Percentiles rank a stretch among this genome's conserved stretches.
phyloP scores from a whole-genome alignment of 2,888 invertebrate species.

The Dorcus parallelipipedus region DNA sequence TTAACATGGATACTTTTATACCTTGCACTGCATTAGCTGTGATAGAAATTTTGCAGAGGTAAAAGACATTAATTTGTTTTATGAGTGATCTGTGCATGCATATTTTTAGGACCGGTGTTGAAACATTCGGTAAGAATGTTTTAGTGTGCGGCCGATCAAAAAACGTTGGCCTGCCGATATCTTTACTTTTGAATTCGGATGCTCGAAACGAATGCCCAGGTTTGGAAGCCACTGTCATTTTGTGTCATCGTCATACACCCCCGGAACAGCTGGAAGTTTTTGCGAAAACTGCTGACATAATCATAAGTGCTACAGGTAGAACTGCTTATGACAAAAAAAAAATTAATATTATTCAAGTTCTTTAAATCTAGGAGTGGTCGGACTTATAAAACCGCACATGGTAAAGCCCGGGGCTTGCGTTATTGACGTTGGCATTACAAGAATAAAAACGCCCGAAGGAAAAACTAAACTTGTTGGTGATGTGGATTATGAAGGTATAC shows the following conservation, averaged over 20 bases:
- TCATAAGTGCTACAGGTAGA: conserved; percentile 71
- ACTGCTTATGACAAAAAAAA: neutral
- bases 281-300: conserved; percentile 72
- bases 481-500: conserved; percentile 78
- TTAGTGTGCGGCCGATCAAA: conserved; percentile 89
- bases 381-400: conserved; percentile 77
- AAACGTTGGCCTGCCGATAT: conserved; percentile 88
- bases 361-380: conserved; percentile 62
- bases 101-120: conserved; percentile 55
- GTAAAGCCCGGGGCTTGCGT: conserved; percentile 84
- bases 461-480: conserved; percentile 80
- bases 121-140: conserved; percentile 81
- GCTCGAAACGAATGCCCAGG: conserved; percentile 66
- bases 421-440: conserved; percentile 85
- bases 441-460: conserved; percentile 62
- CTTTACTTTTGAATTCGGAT: conserved; percentile 79
- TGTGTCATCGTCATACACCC: conserved; percentile 87
- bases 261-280: conserved; percentile 66
- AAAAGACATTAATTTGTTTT: conserved; percentile 20
- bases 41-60: conserved; percentile 64
- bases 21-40: conserved; percentile 81
- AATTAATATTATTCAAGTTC: neutral
- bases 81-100: too few relatives aligned
- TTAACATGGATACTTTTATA: conserved; percentile 70
- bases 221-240: conserved; percentile 83